Percentiles rank a stretch among this genome's conserved stretches.
These are phyloP conservation scores for Oplegnathus fasciatus DNA, from an alignment of 2,113 vertebrate genomes.

Conservation along the genomic window DNA sequence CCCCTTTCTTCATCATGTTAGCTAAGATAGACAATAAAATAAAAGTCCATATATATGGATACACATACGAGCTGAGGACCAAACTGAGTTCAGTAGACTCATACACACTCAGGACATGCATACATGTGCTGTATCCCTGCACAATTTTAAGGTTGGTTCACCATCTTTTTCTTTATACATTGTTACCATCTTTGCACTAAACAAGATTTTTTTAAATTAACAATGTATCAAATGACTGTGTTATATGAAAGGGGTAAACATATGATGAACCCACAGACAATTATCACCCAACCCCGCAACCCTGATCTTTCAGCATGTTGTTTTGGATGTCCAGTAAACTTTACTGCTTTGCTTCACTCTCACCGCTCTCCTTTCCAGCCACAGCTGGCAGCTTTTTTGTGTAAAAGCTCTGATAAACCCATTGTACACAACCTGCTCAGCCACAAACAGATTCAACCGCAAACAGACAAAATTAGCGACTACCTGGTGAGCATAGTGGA, in stretches of 20 bases:
- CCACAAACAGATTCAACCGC: neutral
- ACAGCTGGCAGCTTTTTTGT: too few species aligned
- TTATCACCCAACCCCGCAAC: neutral
- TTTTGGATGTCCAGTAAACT: neutral
- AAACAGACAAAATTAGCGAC: neutral
- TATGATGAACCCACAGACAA: neutral
- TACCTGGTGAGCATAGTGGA: neutral
- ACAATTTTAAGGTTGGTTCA: neutral
- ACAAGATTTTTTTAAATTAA: too few species aligned
- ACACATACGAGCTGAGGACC: neutral
- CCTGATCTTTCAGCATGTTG: neutral
- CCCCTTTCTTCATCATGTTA: conserved; percentile 23
- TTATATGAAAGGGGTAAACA: neutral
- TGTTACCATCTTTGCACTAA: too few species aligned
- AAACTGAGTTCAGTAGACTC: neutral
- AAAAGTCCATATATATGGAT: conserved; percentile 1
- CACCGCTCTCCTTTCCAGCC: too few species aligned
- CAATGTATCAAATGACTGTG: neutral
- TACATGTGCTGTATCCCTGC: too few species aligned
- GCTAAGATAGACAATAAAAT: conserved; percentile 8
- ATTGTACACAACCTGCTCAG: neutral
- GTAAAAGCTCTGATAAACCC: neutral
- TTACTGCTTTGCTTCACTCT: too few species aligned
- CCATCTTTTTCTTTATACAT: neutral
- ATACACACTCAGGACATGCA: neutral